Evolutionary conservation across 2,888 invertebrate genomes (phyloP), one percentile per base, ranked within the genome.

Genomic region (Oxycera nigricornis): DNA sequence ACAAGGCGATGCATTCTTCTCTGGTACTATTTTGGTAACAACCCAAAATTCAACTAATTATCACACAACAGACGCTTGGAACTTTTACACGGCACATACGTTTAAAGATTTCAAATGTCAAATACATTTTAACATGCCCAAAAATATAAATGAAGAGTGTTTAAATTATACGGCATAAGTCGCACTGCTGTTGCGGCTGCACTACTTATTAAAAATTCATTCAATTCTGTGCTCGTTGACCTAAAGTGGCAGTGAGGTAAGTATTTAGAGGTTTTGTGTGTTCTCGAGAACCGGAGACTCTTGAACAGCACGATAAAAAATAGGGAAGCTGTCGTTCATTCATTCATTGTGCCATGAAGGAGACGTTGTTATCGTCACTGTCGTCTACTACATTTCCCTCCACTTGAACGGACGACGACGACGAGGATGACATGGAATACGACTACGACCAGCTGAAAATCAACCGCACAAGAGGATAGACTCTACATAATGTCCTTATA

Each of bases 241-340:
- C 39, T 14, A 65, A 41, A 65, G 65, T 39, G 20, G 20, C 9
- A 6, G 26, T 28, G 39, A 39, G 39, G 39, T 24, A 30, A 22
- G 39, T 30, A 26, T 20, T 41, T 9, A 39, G 65, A 9, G 39
- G 17, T 26, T 39, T 6, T 41, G 14, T 20, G 24, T 39, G 55
- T 55, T 20, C 17, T 39, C 26, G 39, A 24, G n/a, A 65, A 24
- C 7, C 20, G 22, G 35, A 65, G 30, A 14, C 65, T 22, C 65
- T 41, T 65, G 41, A 65, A 35, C 20, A 31, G 61, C 31, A 30
- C 31, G 30, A n/a, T 24, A 24, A 65, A 39, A 65, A 65, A 65
- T 65, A 39, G 39, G 41, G 20, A 62, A 39, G 14, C 41, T 65
- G 65, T 65, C 65, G 65, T 65, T 39, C 65, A 65, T 65, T 65